Base-by-base conservation (phyloP, 2,888 invertebrate species). In the Apotomis capreana region DNA sequence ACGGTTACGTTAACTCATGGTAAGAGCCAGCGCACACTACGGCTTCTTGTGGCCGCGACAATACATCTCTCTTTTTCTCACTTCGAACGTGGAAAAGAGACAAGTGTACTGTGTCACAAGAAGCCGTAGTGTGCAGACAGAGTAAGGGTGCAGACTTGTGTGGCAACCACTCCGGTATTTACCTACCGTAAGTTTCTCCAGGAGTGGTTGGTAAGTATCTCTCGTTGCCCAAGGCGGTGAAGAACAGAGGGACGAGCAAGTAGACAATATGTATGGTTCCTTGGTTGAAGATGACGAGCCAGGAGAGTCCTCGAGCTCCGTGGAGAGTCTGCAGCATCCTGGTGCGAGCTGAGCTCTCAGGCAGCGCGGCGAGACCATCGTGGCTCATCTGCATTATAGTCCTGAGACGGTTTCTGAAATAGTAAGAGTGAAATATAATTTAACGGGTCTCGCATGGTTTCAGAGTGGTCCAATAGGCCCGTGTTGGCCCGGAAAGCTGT, bases 201-300 rank as follows among this genome's bases (percentile, higher is more conserved):
- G 88, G 88, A 1, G 84, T 88, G 4, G 84, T 83, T 0, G 88
- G 88, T 55, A 89, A 74, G 70, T 87, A 87, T 74, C 86, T 75
- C 46, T 81, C 76, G 57, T 79, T 81, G 0, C 84, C 83, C 15
- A 87, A 80, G 3, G 86, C 55, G 5, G 84, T 86, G 61, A 87
- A 79, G 36, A 86, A 73, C n/a, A 87, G 78, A 3, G 88, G 88
- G 57, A 84, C 65, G 36, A 84, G 3, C n/a, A 88, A 68, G 55
- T 87, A 89, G 3, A 80, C 60, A 3, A 84, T 70, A 69, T 89
- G 88, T 0, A 78, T 81, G 8, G 83, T n/a, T 0, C 79, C 77
- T 64, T 85, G 86, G 70, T 86, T 87, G 4, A 78, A 59, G 3
- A 89, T 78, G 6, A 89, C 86, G 5, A 88, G 52, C 85, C 85